A percentile compares a stretch with the other conserved stretches of the same genome.
These are phyloP conservation scores for Poecilia picta DNA, from an alignment of 2,797 vertebrate genomes.

Conservation along the genomic window DNA sequence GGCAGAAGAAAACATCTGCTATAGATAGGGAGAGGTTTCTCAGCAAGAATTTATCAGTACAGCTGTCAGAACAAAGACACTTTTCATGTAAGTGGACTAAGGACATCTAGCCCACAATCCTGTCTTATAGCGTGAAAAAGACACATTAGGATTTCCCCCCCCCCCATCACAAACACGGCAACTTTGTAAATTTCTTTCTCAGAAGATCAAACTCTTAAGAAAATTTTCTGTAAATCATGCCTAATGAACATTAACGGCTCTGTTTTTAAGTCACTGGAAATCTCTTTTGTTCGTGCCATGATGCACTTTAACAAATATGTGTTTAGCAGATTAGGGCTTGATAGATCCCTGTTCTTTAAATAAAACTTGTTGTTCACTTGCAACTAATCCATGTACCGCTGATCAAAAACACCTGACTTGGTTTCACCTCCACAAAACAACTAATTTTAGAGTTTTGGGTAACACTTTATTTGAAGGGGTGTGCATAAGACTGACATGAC, in stretches of 20 bases:
- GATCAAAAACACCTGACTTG: background rate
- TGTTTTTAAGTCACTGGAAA: background rate
- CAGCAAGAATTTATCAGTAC: background rate
- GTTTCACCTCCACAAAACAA: background rate
- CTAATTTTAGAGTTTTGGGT: background rate
- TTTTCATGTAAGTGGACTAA: conserved; percentile 41
- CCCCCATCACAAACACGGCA: background rate
- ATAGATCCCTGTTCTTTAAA: background rate
- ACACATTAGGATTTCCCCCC: background rate
- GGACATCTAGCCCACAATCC: background rate
- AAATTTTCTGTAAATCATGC: conserved; percentile 7
- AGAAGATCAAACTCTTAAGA: conserved; percentile 6
- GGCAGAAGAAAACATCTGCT: background rate
- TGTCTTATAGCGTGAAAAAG: conserved; percentile 1
- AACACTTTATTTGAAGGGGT: too few species aligned
- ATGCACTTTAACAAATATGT: conserved; percentile 2
- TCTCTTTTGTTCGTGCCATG: background rate
- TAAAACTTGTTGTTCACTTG: background rate
- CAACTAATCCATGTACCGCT: background rate
- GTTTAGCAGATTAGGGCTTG: background rate
- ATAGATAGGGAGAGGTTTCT: background rate
- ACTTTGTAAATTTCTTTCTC: background rate
- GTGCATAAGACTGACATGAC: too few species aligned
- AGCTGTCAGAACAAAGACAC: conserved; percentile 9
- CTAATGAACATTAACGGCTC: background rate